Conservation (phyloP, 2,797 vertebrate species). For the Pyrrhura leucotis region DNA sequence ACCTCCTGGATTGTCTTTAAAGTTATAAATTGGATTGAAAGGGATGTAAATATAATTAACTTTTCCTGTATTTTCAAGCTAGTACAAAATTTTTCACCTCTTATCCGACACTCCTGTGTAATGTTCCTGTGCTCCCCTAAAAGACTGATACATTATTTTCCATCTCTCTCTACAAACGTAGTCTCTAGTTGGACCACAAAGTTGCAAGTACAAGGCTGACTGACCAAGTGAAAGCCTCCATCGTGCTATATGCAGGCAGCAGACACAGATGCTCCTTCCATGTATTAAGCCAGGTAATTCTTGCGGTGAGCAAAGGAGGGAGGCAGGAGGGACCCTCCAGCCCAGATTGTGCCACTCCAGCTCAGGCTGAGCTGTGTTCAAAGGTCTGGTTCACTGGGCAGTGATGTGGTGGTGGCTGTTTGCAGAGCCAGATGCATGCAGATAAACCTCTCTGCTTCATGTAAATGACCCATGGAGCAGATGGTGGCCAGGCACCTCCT, state of each 20-base stretch:
- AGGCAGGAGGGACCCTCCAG: background rate
- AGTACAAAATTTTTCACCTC: background rate
- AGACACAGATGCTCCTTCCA: background rate
- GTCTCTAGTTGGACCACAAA: rapidly evolving
- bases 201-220: background rate
- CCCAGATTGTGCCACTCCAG: background rate
- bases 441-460: background rate
- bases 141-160: background rate
- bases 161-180: background rate
- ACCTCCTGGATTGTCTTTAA: background rate
- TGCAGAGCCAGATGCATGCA: rapidly evolving
- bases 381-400: background rate
- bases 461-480: background rate
- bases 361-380: background rate
- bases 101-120: background rate
- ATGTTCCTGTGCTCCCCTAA: background rate
- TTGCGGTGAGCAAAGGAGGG: background rate
- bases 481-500: background rate
- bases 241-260: background rate
- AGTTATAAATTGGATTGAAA: background rate
- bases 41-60: background rate
- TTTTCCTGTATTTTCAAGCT: background rate
- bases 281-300: background rate
- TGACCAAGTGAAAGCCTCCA: background rate
- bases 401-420: rapidly evolving